Percentiles rank a stretch among this genome's conserved stretches.
phyloP scores from a whole-genome alignment of 2,797 vertebrate genomes.

The Syngnathus acus region DNA sequence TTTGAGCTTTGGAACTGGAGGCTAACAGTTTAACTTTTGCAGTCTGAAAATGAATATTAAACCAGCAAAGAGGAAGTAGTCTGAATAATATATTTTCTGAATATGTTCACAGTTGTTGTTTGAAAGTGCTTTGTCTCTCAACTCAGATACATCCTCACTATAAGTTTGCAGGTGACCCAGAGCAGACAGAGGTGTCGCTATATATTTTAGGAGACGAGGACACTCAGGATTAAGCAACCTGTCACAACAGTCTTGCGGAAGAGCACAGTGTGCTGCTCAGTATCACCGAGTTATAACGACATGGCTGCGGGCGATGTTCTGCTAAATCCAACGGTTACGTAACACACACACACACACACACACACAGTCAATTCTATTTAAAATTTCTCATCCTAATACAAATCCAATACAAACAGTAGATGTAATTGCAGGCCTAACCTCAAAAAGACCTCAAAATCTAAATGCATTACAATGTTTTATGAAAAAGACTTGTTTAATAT shows the following conservation, averaged over 20 bases:
- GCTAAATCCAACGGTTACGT: slow-evolving; percentile 43
- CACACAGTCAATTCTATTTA: background rate
- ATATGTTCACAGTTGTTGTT: background rate
- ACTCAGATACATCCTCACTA: background rate
- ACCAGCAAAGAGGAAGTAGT: background rate
- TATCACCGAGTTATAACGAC: slow-evolving; percentile 21
- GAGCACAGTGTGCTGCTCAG: slow-evolving; percentile 19
- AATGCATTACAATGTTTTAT: background rate
- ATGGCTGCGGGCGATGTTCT: slow-evolving; percentile 25
- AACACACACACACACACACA: slow-evolving; percentile 14
- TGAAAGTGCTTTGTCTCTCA: background rate
- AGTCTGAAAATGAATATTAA: no score
- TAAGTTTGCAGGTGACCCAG: background rate
- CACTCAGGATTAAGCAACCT: slow-evolving; percentile 13
- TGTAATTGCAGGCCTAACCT: background rate
- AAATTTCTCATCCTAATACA: slow-evolving; percentile 5
- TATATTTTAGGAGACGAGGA: slow-evolving; percentile 18
- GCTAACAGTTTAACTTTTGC: no score
- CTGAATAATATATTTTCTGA: background rate
- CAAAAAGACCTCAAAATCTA: background rate
- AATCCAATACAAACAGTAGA: background rate
- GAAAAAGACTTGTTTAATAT: background rate
- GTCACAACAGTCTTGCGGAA: slow-evolving; percentile 26
- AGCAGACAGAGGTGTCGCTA: slow-evolving; percentile 3
- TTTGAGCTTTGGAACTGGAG: no score